Evolutionary conservation across 2,113 vertebrate genomes (phyloP).

Genomic region (Chroicocephalus ridibundus): DNA sequence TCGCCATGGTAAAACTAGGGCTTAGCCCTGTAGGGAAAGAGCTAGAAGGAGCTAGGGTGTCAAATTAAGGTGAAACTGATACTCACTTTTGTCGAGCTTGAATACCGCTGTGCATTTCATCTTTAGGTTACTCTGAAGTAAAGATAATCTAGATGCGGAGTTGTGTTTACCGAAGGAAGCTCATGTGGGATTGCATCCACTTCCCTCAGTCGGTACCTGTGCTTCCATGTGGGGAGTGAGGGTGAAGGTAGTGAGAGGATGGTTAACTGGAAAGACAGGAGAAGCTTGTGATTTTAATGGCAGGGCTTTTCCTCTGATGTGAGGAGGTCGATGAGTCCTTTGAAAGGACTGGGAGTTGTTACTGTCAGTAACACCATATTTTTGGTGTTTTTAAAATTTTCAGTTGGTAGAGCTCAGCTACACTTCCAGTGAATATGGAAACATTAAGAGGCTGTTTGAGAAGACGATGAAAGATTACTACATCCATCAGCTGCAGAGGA

Average conservation of each 20-base stretch:
- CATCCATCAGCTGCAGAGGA: constrained; percentile 79
- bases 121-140: background rate
- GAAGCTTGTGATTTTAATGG: background rate
- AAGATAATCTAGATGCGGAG: background rate
- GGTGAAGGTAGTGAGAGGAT: background rate
- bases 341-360: background rate
- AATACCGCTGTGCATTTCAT: background rate
- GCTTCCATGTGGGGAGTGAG: background rate
- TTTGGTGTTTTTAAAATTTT: background rate
- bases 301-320: background rate
- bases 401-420: constrained; percentile 74
- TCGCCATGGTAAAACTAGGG: background rate
- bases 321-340: background rate
- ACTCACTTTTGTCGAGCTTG: background rate
- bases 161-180: background rate
- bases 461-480: constrained; percentile 75
- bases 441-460: constrained; percentile 72
- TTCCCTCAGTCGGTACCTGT: background rate
- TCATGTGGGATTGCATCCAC: rapidly evolving
- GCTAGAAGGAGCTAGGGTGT: background rate
- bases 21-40: background rate
- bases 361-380: background rate
- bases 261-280: background rate
- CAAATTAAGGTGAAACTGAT: background rate
- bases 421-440: constrained; percentile 56